Evolutionary conservation across 2,113 vertebrate genomes (phyloP), one percentile per base, ranked within the genome.

Genomic region (Burhinus oedicnemus): DNA sequence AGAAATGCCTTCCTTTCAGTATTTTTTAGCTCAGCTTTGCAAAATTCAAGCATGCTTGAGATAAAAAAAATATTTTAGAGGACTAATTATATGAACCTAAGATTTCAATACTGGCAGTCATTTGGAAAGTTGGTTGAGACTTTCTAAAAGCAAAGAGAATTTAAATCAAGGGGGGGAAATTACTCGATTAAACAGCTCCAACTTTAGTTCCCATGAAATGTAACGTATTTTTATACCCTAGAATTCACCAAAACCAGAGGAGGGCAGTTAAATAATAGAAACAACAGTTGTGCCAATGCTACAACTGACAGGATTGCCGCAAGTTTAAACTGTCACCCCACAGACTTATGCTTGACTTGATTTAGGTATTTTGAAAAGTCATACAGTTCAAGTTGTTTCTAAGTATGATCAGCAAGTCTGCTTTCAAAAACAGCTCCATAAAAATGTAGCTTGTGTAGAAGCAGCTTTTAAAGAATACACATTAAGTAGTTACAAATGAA

Each of bases 221-320:
- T 16, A 61, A n/a, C 0, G 0, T 14, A 16, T 11, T 38, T 77
- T 26, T 61, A 3, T 11, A 29, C 7, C 32, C 40, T 17, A 22
- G 12, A 91, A 54, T 25, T 45, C 27, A 82, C 17, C 25, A 66
- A 65, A 84, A 42, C 7, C 55, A 84, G 30, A 55, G 11, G 12
- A 89, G 2, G 6, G 12, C 21, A 87, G 27, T 38, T 34, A 64
- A 77, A 54, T 26, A 8, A 34, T 0, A 60, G 6, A 38, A 95
- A 42, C n/a, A 68, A 32, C 22, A 61, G 21, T 9, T 36, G 4
- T 49, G 45, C 54, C 42, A 74, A 23, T 34, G 20, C 42, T 45
- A 15, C 17, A 81, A 55, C 17, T n/a, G 36, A 66, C 30, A 61
- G 21, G 7, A 61, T 1, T 54, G 21, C 16, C 10, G 14, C 42